Conservation (phyloP, 2,888 invertebrate species). For the Sepiola atlantica region DNA sequence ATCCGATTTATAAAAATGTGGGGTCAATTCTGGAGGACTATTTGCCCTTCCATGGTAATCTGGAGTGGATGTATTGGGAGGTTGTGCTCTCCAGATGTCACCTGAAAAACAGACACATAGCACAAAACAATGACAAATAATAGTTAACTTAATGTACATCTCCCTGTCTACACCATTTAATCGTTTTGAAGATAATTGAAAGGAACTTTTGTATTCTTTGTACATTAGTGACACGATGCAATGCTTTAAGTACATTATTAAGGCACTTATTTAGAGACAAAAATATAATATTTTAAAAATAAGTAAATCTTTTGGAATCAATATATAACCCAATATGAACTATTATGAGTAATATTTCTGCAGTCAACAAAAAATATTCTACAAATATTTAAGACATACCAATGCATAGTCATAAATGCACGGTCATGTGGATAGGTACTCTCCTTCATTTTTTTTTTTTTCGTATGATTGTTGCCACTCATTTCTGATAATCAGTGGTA, state of each 20-base stretch:
- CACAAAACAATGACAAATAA: neutral
- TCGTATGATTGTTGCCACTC: too few relatives aligned
- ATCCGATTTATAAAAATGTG: neutral
- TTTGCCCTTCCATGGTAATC: neutral
- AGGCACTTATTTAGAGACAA: too few relatives aligned
- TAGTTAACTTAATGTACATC: neutral
- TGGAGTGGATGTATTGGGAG: neutral
- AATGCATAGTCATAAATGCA: too few relatives aligned
- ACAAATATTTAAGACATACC: too few relatives aligned
- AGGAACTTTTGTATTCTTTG: neutral
- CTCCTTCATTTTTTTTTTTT: too few relatives aligned
- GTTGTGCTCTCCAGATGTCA: conserved; percentile 37
- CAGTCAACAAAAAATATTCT: too few relatives aligned
- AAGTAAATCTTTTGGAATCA: too few relatives aligned
- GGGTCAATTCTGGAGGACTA: conserved; percentile 34
- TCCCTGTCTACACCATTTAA: neutral
- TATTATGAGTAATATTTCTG: too few relatives aligned
- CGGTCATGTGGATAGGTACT: too few relatives aligned
- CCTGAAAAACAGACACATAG: conserved; percentile 40
- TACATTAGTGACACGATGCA: neutral
- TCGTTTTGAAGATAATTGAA: neutral
- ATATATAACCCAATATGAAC: too few relatives aligned
- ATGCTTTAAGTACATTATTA: neutral
- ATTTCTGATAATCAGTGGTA: too few relatives aligned
- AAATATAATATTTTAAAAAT: too few relatives aligned